Conservation (phyloP, 1,140 invertebrate species). For the Sinonovacula constricta region DNA sequence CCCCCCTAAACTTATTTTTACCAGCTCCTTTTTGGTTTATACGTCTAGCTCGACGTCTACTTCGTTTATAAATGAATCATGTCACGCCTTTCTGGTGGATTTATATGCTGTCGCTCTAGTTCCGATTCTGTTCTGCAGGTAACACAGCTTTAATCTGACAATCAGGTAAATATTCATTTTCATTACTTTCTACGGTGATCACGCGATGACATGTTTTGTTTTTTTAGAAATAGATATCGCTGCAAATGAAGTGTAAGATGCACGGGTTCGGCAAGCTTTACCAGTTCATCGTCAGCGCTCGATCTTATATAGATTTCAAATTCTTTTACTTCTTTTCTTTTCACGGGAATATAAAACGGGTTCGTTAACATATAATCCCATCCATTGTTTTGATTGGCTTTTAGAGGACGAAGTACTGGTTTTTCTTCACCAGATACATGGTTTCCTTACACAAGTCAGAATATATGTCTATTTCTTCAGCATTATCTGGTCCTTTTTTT, state of each 20-base stretch:
- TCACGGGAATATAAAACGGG: conserved; percentile 16
- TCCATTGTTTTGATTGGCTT: conserved; percentile 2
- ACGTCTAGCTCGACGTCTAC: not conserved
- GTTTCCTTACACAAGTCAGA: conserved; percentile 25
- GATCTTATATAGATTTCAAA: conserved; percentile 13
- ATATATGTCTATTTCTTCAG: conserved; percentile 8
- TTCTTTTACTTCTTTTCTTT: conserved; percentile 26
- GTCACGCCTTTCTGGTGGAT: not conserved
- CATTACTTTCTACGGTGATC: not conserved
- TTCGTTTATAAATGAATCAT: not conserved
- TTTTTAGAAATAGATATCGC: conserved; percentile 14
- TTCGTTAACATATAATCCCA: conserved; percentile 16
- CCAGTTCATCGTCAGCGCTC: conserved; percentile 10
- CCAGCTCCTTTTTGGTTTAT: not conserved
- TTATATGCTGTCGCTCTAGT: too few relatives aligned
- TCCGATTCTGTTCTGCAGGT: conserved; percentile 2
- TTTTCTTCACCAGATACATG: conserved; percentile 8
- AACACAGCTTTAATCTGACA: conserved; percentile 1
- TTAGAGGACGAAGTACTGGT: conserved; percentile 6
- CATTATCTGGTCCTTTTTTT: conserved; percentile 10
- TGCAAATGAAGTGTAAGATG: conserved; percentile 24
- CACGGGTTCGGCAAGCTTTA: conserved; percentile 9
- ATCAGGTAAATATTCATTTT: not conserved
- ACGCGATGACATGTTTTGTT: not conserved
- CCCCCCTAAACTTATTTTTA: not conserved